Base-by-base conservation (phyloP, 2,888 invertebrate species). In the Drosophila neotestacea region DNA sequence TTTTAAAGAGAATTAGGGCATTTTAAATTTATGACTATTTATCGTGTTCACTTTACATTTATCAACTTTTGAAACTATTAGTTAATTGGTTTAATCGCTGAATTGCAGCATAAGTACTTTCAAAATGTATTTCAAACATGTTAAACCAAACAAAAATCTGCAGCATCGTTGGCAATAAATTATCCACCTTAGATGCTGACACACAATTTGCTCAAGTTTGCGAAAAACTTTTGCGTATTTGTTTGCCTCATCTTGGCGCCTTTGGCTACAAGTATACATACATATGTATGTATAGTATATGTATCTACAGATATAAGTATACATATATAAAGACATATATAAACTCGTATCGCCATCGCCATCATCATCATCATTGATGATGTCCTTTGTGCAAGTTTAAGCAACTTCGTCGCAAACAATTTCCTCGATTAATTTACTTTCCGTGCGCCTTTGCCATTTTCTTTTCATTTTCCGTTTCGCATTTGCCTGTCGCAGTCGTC, bases 401-500 rank as follows among this genome's bases (percentile, higher is more conserved):
- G 75, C 75, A 78, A 89, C 85, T 89, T 74, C 85, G 82, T 78
- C 85, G 80, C 82, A 82, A 82, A 80, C 85, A 86, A 86, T 86
- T 86, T 86, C 85, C 85, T 86, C 88, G 88, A 89, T 86, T 86
- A 86, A 86, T 86, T 86, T 86, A 82, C 88, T 82, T 89, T 85
- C 87, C 84, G 80, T 70, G 72, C 72, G 83, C 80, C 83, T 80
- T 79, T 82, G 77, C 79, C 70, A 83, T 85, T 86, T 84, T 88
- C 84, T 69, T 82, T 72, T 76, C 86, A 73, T 75, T 77, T 84
- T 76, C 82, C 74, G 68, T 60, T 81, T 87, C 68, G 66, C 79
- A 79, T 87, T 86, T 81, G 70, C 64, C 65, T 66, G 66, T 47
- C 70, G 64, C 58, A 54, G 36, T 51, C 51, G 39, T 38, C 51